Evolutionary conservation across 2,113 vertebrate genomes (phyloP), one percentile per base, ranked within the genome.

Genomic region (Microtus pennsylvanicus): DNA sequence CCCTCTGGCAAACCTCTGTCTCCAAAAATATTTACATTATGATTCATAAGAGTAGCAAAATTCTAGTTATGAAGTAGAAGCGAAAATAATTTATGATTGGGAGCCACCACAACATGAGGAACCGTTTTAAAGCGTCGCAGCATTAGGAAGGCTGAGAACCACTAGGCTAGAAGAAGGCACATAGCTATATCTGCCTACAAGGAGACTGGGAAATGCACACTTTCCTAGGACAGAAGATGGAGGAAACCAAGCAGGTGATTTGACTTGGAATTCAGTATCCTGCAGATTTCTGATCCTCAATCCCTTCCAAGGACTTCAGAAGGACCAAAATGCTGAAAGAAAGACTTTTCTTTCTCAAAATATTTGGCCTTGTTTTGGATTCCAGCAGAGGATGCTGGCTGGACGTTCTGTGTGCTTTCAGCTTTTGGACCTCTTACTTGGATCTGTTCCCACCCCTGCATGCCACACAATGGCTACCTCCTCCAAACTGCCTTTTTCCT

Each of bases 341-440:
- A 70, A 96, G 26, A 28, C 24, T 42, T 61, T 91, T 17, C 70
- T 91, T 80, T 94, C 24, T 28, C 50, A 7, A 86, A 92, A 88
- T 75, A 85, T 22, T n/a, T 65, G 61, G 24, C 80, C 22, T 89
- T 26, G 14, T 52, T 87, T 82, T 6, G 17, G 52, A 63, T 92
- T 89, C 63, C n/a, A 78, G 26, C 26, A 11, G 88, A 35, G n/a
- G 94, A 47, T 4, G 2, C 28, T 78, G 78, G 22, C 47, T 69
- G 47, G 75, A 38, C n/a, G 45, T 47, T 35, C 7, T 69, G 22
- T 82, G 45, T 13, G 38, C 58, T 91, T 22, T 9, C 6, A 24
- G 74, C n/a, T 93, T 87, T 55, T 67, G 45, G 1, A 28, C 74
- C 65, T 24, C 65, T 87, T 30, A 55, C 33, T 16, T 63, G 80